Evolutionary conservation across 2,113 vertebrate species (phyloP).

Genomic region (Cyphomyrus plagiostoma): DNA sequence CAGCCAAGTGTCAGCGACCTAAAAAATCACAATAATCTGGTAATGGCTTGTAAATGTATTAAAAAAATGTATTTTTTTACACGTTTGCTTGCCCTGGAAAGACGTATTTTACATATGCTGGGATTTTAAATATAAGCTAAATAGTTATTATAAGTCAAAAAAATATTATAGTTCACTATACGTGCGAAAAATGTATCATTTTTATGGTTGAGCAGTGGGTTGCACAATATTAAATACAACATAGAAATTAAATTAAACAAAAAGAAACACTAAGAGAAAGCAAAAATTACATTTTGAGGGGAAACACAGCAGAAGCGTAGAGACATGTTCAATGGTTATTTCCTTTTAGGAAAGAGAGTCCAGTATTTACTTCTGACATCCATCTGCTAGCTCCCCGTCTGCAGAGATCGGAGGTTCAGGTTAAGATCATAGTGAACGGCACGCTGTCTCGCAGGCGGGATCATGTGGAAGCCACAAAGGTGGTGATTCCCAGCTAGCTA

Average conservation of each 20-base stretch:
- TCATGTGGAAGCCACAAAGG: background rate
- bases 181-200: background rate
- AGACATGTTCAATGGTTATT: background rate
- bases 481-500: background rate
- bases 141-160: background rate
- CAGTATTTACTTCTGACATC: slow-evolving; percentile 16
- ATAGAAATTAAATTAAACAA: background rate
- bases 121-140: background rate
- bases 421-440: slow-evolving; percentile 12
- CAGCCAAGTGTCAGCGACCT: background rate
- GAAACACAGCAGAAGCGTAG: background rate
- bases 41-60: background rate
- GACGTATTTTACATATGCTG: background rate
- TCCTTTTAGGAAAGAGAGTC: slow-evolving; percentile 3
- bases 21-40: background rate
- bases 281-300: background rate
- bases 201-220: background rate
- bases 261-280: background rate
- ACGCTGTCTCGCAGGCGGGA: background rate
- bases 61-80: background rate
- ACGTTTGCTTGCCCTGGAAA: background rate
- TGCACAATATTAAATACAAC: background rate
- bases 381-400: slow-evolving; percentile 11
- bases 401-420: background rate
- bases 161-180: background rate